Evolutionary conservation across 1,140 invertebrate species (phyloP).

Genomic region (Chrysopa pallens): DNA sequence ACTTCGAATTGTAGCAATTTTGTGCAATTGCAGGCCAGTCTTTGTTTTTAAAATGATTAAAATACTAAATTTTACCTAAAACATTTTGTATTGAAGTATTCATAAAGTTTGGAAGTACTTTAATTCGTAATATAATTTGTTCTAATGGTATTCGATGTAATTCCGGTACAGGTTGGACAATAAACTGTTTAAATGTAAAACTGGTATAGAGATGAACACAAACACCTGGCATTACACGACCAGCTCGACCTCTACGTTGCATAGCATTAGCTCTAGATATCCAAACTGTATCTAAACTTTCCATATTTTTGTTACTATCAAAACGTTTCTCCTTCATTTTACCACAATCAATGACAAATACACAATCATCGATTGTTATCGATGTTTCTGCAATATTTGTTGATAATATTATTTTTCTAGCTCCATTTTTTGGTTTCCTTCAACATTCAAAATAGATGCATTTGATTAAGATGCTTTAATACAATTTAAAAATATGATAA

Average conservation of each 20-base stretch:
- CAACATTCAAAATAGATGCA: conserved; percentile 14
- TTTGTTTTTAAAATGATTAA: too few relatives aligned
- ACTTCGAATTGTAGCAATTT: too few relatives aligned
- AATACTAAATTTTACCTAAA: conserved; percentile 27
- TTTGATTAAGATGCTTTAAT: not conserved
- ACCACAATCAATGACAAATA: conserved; percentile 79
- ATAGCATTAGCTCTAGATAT: conserved; percentile 62
- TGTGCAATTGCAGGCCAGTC: too few relatives aligned
- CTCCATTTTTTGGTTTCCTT: conserved; percentile 44
- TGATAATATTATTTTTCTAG: conserved; percentile 74
- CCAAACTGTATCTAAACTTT: conserved; percentile 55
- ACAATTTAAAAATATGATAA: not conserved
- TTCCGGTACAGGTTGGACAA: conserved; percentile 60
- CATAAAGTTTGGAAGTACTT: conserved; percentile 55
- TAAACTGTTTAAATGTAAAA: conserved; percentile 41
- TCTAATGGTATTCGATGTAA: conserved; percentile 70
- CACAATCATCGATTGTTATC: conserved; percentile 84
- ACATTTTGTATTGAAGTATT: conserved; percentile 45
- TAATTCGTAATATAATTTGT: conserved; percentile 74
- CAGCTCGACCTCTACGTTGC: conserved; percentile 71
- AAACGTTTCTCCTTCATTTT: conserved; percentile 82
- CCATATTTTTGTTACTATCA: conserved; percentile 70
- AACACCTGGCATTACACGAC: conserved; percentile 72
- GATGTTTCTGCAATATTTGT: conserved; percentile 93
- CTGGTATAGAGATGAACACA: conserved; percentile 66